phyloP scores from a whole-genome alignment of 2,888 invertebrate genomes.

The Pseudococcus longispinus region DNA sequence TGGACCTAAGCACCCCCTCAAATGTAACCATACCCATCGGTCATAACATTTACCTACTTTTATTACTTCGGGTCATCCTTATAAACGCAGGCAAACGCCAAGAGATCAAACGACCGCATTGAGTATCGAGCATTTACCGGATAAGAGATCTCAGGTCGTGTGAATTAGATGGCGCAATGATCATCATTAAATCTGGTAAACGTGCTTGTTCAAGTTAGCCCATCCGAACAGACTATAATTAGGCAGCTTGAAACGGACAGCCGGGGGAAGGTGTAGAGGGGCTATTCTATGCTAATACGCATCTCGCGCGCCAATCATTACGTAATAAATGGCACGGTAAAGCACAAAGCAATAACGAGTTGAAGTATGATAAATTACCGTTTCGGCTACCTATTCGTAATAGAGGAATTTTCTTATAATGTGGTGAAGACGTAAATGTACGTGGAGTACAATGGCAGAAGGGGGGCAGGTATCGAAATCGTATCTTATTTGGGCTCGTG shows the following conservation, averaged over 20 bases:
- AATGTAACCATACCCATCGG: conserved; percentile 20
- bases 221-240: conserved; percentile 54
- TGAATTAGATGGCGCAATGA: conserved; percentile 56
- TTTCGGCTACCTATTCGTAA: conserved; percentile 33
- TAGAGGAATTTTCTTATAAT: background rate
- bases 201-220: conserved; percentile 47
- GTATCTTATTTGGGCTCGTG: background rate
- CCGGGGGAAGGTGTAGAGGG: background rate
- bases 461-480: background rate
- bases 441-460: background rate
- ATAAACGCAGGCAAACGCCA: background rate
- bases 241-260: conserved; percentile 34
- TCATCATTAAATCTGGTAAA: conserved; percentile 54
- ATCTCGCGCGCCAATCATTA: conserved; percentile 39
- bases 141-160: conserved; percentile 54
- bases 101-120: conserved; percentile 24
- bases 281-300: conserved; percentile 51
- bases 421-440: background rate
- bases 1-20: background rate
- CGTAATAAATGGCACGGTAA: conserved; percentile 49
- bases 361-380: conserved; percentile 37
- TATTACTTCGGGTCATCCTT: conserved; percentile 19
- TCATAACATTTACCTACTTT: conserved; percentile 54
- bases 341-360: conserved; percentile 50
- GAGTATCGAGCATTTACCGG: conserved; percentile 47